Percentiles rank a stretch among this genome's conserved stretches.
phyloP scores from a whole-genome alignment of 2,888 invertebrate genomes.

The Eilema caniola region DNA sequence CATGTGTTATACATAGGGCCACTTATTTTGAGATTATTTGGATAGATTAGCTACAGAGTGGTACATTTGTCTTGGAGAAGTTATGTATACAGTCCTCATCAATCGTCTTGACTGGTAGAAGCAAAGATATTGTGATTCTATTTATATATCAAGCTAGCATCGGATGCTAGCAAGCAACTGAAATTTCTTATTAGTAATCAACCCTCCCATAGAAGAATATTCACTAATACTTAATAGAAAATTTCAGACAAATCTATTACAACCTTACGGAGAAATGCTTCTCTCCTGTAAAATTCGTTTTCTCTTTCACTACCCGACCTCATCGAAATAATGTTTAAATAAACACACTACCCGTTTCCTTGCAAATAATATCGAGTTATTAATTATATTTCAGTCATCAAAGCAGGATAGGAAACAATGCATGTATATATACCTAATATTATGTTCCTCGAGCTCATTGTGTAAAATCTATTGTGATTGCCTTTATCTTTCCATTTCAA shows the following conservation, averaged over 20 bases:
- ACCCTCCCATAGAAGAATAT: too few relatives aligned
- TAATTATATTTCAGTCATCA: slow-evolving; percentile 4
- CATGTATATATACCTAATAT: not conserved
- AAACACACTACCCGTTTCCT: too few relatives aligned
- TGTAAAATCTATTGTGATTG: not conserved
- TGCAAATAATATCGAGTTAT: not conserved
- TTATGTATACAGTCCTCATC: not conserved
- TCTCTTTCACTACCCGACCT: too few relatives aligned
- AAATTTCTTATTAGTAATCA: too few relatives aligned
- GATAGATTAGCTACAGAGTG: not conserved
- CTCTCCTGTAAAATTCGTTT: too few relatives aligned
- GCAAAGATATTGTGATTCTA: not conserved
- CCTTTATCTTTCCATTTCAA: slow-evolving; percentile 12
- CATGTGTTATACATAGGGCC: not conserved
- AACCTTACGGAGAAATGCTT: too few relatives aligned
- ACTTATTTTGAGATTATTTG: not conserved
- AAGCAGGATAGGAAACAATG: not conserved
- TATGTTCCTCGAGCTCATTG: not conserved
- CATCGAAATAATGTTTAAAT: not conserved
- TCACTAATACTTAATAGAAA: too few relatives aligned
- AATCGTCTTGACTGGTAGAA: not conserved
- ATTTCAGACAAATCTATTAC: too few relatives aligned
- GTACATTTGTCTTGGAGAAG: not conserved
- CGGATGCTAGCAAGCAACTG: not conserved
- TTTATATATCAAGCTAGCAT: not conserved